Conservation (phyloP, 2,797 vertebrate genomes). For the Rhinophrynus dorsalis region DNA sequence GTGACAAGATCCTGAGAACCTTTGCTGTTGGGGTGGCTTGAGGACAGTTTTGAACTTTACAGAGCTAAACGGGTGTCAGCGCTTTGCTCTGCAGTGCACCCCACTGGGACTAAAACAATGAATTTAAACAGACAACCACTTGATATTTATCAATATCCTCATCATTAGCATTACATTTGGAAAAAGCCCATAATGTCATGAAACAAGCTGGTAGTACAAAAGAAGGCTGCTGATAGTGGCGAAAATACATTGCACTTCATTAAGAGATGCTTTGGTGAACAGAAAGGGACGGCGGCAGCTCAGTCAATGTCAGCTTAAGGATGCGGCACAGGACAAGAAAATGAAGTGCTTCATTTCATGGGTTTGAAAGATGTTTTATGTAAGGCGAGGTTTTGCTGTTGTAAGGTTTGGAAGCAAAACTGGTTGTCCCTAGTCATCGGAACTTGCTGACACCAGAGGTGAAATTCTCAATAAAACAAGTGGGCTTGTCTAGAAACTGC, state of each 20-base stretch:
- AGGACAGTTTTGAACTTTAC: no score
- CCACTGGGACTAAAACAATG: no score
- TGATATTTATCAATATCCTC: no score
- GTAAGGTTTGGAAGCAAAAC: neutral
- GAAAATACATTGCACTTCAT: slow-evolving; percentile 18
- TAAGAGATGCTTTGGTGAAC: slow-evolving; percentile 33
- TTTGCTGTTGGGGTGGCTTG: no score
- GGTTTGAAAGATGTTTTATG: slow-evolving; percentile 53
- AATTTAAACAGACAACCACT: no score
- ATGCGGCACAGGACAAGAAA: slow-evolving; percentile 55
- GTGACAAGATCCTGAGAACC: no score
- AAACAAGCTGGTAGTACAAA: no score
- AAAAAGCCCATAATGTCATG: neutral
- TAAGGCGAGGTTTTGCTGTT: slow-evolving; percentile 9
- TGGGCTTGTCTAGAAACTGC: no score
- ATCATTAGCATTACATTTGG: neutral
- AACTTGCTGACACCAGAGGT: neutral
- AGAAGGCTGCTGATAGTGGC: no score
- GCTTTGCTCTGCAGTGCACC: no score
- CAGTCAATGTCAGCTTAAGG: slow-evolving; percentile 53
- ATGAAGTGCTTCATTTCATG: slow-evolving; percentile 49
- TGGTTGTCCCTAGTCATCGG: neutral
- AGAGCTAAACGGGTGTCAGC: no score
- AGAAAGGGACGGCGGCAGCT: slow-evolving; percentile 42
- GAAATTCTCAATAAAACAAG: no score